Evolutionary conservation across 2,113 vertebrate genomes (phyloP).

Genomic region (Pan troglodytes): DNA sequence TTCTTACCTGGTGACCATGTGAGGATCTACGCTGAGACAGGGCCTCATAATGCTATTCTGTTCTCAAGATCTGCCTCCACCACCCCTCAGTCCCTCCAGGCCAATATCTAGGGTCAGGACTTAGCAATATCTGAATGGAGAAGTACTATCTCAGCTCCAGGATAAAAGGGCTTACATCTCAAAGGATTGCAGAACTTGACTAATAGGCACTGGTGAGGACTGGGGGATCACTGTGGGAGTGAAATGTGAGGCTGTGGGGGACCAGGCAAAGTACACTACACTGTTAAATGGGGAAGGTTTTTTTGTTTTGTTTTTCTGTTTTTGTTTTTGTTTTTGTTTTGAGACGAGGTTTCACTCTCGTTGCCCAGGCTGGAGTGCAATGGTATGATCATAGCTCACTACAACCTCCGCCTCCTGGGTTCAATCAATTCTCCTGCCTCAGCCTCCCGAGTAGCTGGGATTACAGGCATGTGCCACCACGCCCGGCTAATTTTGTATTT

Average conservation of each 20-base stretch:
- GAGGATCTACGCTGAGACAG: not conserved
- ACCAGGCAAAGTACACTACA: not conserved
- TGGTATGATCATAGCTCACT: too few relatives aligned
- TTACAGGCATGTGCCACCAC: too few relatives aligned
- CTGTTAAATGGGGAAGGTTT: not conserved
- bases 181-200: not conserved
- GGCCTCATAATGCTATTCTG: rapidly evolving
- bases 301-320: too few relatives aligned
- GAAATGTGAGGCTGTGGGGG: not conserved
- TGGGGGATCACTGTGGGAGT: not conserved
- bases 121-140: not conserved
- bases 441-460: too few relatives aligned
- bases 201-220: not conserved
- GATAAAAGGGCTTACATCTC: not conserved
- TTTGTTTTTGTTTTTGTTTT: too few relatives aligned
- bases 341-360: too few relatives aligned
- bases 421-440: too few relatives aligned
- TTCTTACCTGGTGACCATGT: not conserved
- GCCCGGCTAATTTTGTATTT: too few relatives aligned
- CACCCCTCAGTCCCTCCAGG: not conserved
- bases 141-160: not conserved
- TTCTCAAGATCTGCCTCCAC: not conserved
- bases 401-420: too few relatives aligned
- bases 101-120: not conserved
- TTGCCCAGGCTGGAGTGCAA: too few relatives aligned